phyloP scores from a whole-genome alignment of 2,888 invertebrate species.

The Thereva nobilitata region DNA sequence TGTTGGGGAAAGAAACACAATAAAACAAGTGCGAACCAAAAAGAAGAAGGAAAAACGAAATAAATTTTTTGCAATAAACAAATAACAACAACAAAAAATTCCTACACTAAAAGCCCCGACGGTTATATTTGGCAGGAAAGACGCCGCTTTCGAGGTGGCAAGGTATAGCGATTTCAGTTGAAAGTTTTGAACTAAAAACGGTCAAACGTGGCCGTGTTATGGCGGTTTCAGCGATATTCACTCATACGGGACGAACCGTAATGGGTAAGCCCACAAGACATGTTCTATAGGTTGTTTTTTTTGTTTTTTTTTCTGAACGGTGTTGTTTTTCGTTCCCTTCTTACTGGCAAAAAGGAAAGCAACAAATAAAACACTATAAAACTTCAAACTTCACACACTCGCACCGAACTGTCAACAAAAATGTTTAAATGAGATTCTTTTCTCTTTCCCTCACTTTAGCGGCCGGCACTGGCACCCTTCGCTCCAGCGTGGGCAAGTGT shows the following conservation, averaged over 20 bases:
- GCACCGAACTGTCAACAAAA: slow-evolving; percentile 12
- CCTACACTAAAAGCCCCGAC: slow-evolving; percentile 10
- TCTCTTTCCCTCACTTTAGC: slow-evolving; percentile 3
- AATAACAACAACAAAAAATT: not conserved
- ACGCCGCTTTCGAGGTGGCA: not conserved
- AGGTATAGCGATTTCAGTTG: slow-evolving; percentile 20
- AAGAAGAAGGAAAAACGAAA: not conserved
- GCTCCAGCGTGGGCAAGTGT: no score
- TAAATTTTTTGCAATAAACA: not conserved
- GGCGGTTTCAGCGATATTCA: slow-evolving; percentile 50
- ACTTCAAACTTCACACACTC: slow-evolving; percentile 6
- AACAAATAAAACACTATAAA: slow-evolving; percentile 27
- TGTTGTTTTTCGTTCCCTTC: slow-evolving; percentile 36
- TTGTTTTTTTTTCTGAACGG: slow-evolving; percentile 40
- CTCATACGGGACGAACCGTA: slow-evolving; percentile 54
- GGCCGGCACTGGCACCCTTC: not conserved
- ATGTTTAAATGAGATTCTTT: slow-evolving; percentile 2
- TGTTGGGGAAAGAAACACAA: not conserved
- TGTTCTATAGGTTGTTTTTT: slow-evolving; percentile 40
- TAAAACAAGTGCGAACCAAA: not conserved
- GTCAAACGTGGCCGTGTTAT: slow-evolving; percentile 41
- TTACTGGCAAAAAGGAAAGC: slow-evolving; percentile 10
- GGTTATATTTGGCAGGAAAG: not conserved
- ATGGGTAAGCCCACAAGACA: slow-evolving; percentile 50
- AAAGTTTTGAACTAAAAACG: slow-evolving; percentile 39